Conservation (phyloP, 2,797 vertebrate species). For the Tapera naevia region DNA sequence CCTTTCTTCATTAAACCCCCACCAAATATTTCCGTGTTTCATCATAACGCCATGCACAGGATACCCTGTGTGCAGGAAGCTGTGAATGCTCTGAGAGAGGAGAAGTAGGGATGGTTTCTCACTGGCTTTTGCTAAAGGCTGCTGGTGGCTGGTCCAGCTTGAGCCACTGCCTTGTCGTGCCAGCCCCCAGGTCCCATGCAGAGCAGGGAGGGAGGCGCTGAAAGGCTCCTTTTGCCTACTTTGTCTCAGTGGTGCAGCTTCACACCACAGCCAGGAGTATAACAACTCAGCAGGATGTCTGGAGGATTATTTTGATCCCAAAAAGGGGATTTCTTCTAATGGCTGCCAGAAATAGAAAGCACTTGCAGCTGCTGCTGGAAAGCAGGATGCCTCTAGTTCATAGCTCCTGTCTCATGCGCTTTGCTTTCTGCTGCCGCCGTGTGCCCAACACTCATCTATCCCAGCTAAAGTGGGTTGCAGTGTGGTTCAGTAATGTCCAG, state of each 20-base stretch:
- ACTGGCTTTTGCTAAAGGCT: not conserved
- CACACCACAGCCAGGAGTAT: fast-evolving
- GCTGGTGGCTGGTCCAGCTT: not conserved
- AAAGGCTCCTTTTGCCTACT: not conserved
- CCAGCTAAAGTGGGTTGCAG: not conserved
- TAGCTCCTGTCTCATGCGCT: not conserved
- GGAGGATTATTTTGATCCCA: not conserved
- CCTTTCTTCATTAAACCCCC: not conserved
- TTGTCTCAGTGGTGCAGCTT: fast-evolving
- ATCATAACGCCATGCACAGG: fast-evolving
- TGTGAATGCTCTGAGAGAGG: not conserved
- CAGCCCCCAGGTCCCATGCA: fast-evolving
- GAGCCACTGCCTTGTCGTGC: not conserved
- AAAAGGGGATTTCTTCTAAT: not conserved
- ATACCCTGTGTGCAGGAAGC: not conserved
- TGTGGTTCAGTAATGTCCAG: slow-evolving; percentile 55
- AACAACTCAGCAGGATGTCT: not conserved
- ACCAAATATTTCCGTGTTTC: not conserved
- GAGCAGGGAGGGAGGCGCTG: not conserved
- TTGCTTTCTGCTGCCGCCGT: not conserved
- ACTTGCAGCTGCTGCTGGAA: not conserved
- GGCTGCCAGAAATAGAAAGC: not conserved
- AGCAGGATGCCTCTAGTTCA: not conserved
- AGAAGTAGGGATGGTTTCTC: not conserved
- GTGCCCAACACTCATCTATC: fast-evolving